Conservation (phyloP, 2,797 vertebrate species). For the Hydrolagus colliei region DNA sequence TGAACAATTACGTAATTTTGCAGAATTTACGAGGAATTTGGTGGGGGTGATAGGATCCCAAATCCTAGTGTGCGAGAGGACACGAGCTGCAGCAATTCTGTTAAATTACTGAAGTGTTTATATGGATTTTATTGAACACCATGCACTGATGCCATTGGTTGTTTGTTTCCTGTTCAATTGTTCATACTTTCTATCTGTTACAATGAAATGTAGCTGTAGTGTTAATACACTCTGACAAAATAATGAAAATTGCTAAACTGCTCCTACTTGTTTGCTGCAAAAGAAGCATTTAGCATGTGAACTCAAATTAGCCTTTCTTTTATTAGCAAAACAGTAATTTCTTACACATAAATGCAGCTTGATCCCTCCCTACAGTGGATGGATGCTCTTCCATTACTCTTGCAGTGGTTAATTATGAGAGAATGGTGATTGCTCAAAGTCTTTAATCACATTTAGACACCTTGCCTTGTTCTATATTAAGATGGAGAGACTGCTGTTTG, state of each 20-base stretch:
- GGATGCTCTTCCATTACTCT: slow-evolving; percentile 29
- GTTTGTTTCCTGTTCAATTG: too few species aligned
- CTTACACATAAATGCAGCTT: not conserved
- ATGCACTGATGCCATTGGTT: too few species aligned
- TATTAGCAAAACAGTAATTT: slow-evolving; percentile 14
- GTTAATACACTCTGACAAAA: too few species aligned
- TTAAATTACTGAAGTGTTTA: too few species aligned
- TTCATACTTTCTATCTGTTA: too few species aligned
- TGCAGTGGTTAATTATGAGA: slow-evolving; percentile 24
- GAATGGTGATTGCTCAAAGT: slow-evolving; percentile 11
- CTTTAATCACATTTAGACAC: slow-evolving; percentile 28
- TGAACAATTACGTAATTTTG: not conserved
- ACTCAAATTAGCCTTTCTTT: slow-evolving; percentile 17
- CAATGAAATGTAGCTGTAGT: too few species aligned
- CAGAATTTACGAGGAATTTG: not conserved
- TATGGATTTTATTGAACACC: too few species aligned
- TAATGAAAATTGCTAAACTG: too few species aligned
- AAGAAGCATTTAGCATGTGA: not conserved
- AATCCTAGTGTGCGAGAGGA: too few species aligned
- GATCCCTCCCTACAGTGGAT: slow-evolving; percentile 5
- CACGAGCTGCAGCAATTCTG: too few species aligned
- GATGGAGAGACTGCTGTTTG: slow-evolving; percentile 18
- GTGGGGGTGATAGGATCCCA: too few species aligned
- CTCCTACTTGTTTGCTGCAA: not conserved
- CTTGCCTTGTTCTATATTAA: slow-evolving; percentile 21